Evolutionary conservation across 2,797 vertebrate species (phyloP), one percentile per base, ranked within the genome.

Genomic region (Amblyraja radiata): DNA sequence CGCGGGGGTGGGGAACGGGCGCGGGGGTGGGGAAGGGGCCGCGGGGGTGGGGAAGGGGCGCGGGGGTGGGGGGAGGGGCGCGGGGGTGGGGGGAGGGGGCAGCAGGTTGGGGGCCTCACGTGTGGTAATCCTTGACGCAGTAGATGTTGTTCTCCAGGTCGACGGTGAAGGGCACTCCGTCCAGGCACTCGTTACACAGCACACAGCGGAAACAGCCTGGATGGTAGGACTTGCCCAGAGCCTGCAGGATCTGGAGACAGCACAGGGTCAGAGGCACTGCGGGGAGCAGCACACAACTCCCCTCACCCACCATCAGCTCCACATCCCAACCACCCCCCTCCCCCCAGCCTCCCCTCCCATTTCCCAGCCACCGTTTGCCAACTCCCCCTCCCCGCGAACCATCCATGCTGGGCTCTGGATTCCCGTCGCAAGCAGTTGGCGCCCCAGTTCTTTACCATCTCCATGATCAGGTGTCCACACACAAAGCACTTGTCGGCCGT

Each of bases 381-480:
- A 54, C 46, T 6, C 46, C 46, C 46, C 46, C 46, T 54, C 46
- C 46, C 71, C 21, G 18, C 1, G 25, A 13, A 65, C 58, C 32
- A 16, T 46, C 28, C 63, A 54, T 63, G 58, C 28, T 4, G 9
- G 0, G 25, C 28, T 63, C 58, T 58, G 8, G 46, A 4, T 84
- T 2, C 14, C 16, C n/a, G 21, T 61, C 32, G 32, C 0, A 14
- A 1, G 16, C 11, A 83, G 25, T 1, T 28, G 28, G 6, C 7
- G 11, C 25, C 4, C 6, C 32, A 6, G 10, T 68, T 21, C 94
- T 97, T 97, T 97, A 99, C 99, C 99, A 99, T 99, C 96, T 99
- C 99, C 99, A 99, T 99, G 96, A 99, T 99, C 95, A 99, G 98
- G 95, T 99, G 99, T 95, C 99, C 99, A 93, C 99, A 99, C 95